These are phyloP conservation scores for Gymnothorax reevesii DNA, from an alignment of 2,797 vertebrate species.

Conservation along the genomic window DNA sequence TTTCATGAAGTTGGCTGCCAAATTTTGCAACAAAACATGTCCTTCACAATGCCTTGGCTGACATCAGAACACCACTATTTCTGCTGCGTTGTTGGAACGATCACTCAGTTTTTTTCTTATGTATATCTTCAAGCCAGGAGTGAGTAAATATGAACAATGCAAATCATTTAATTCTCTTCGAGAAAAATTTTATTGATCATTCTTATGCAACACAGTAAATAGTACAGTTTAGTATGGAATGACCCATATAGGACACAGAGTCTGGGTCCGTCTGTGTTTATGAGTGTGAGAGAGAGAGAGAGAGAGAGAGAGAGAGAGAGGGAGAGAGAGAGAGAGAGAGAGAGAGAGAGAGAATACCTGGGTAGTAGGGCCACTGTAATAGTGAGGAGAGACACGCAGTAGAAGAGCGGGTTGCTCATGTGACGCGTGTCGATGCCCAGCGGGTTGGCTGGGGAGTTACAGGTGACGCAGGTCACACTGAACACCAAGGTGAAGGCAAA, in stretches of 20 bases:
- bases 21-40: no score
- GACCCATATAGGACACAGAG: neutral
- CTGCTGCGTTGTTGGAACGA: no score
- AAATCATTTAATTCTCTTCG: no score
- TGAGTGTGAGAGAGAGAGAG: neutral
- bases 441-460: conserved; percentile 80
- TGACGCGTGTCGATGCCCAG: conserved; percentile 79
- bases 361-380: conserved; percentile 83
- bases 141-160: no score
- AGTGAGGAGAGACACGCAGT: conserved; percentile 79
- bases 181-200: no score
- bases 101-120: no score
- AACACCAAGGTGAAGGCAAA: conserved; percentile 79
- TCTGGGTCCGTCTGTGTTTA: neutral
- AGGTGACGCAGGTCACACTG: conserved; percentile 75
- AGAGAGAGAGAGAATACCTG: conserved; percentile 69
- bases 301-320: neutral
- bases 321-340: neutral
- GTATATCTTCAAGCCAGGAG: no score
- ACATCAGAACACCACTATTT: no score
- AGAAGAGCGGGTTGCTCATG: conserved; percentile 80
- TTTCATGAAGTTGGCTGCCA: no score
- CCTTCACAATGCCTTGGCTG: no score
- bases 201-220: no score
- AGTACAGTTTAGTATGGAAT: no score